These are phyloP conservation scores for Periparus ater DNA, from an alignment of 2,797 vertebrate species.

Conservation along the genomic window DNA sequence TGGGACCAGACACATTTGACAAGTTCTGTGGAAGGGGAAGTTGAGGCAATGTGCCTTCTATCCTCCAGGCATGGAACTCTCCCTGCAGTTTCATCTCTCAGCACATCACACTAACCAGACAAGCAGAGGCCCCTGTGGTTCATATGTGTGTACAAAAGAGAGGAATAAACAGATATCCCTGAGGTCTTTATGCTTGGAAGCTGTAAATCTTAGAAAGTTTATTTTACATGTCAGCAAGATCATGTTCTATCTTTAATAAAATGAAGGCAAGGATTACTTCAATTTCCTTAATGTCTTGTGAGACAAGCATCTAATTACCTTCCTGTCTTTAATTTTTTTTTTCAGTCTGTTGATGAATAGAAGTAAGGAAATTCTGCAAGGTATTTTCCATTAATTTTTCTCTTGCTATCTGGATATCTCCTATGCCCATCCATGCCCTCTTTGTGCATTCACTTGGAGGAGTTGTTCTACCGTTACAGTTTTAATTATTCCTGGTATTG, in stretches of 20 bases:
- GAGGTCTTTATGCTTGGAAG: neutral
- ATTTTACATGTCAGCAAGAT: neutral
- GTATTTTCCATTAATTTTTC: neutral
- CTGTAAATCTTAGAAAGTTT: neutral
- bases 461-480: neutral
- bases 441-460: neutral
- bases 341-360: neutral
- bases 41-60: fast-evolving
- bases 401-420: neutral
- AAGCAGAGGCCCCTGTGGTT: neutral
- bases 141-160: neutral
- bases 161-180: neutral
- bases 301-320: neutral
- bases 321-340: neutral
- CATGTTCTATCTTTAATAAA: neutral
- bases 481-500: neutral
- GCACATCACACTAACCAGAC: neutral
- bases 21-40: neutral
- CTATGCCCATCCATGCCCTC: neutral
- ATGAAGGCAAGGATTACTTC: neutral
- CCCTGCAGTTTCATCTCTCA: neutral
- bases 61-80: neutral
- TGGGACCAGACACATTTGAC: neutral
- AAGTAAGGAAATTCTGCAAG: neutral
- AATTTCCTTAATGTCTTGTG: neutral